A percentile compares a stretch with the other conserved stretches of the same genome.
Conservation (phyloP, 2,888 invertebrate genomes). For the Lasioglossum zephyrum region DNA sequence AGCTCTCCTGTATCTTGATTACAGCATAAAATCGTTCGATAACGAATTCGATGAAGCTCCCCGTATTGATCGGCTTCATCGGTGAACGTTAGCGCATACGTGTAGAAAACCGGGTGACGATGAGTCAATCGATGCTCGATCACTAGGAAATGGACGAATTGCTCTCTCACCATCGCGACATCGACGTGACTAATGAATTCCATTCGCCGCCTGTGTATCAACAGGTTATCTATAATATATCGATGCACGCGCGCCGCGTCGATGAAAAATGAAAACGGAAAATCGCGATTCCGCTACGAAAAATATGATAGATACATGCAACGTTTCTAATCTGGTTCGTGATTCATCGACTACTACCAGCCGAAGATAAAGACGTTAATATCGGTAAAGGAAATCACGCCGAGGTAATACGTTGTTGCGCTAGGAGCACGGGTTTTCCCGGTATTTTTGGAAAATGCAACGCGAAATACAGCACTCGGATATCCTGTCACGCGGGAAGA, state of each 20-base stretch:
- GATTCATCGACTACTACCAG: slow-evolving; percentile 6
- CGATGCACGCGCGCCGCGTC: background rate
- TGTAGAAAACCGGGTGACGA: background rate
- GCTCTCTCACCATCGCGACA: background rate
- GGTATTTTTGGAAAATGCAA: background rate
- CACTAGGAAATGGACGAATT: background rate
- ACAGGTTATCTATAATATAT: background rate
- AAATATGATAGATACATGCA: background rate
- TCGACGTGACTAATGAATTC: background rate
- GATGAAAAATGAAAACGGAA: background rate
- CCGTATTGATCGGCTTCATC: background rate
- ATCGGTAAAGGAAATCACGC: background rate
- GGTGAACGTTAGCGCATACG: background rate
- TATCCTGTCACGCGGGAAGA: background rate
- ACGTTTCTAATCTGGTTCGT: background rate
- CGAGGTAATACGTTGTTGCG: background rate
- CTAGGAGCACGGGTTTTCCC: background rate
- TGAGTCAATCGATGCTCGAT: background rate
- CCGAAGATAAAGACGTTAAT: background rate
- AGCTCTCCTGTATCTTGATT: slow-evolving; percentile 29
- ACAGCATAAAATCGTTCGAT: slow-evolving; percentile 22
- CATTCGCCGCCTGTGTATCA: background rate
- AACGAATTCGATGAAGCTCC: slow-evolving; percentile 20
- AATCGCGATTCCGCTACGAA: background rate
- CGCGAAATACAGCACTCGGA: background rate